Percentiles rank a stretch among this genome's conserved stretches.
Evolutionary conservation across 2,797 vertebrate species (phyloP).

Genomic region (Sylvilagus floridanus): DNA sequence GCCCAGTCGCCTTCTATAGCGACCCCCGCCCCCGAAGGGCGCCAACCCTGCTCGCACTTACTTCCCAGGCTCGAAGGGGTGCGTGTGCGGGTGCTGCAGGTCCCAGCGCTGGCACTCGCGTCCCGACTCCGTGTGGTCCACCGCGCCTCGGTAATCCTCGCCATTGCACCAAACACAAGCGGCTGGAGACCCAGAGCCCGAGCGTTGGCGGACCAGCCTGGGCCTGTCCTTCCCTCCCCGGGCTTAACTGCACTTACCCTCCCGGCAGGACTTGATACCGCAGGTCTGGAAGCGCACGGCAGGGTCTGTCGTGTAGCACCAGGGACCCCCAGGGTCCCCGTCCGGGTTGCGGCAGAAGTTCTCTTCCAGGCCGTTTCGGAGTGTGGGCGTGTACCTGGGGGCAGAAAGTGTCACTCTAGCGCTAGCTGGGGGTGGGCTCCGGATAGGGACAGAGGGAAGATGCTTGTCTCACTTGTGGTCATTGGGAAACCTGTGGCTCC

Average conservation of each 20-base stretch:
- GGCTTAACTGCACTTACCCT: conserved; percentile 89
- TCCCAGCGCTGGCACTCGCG: conserved; percentile 98
- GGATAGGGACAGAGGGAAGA: background rate
- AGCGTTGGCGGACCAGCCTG: background rate
- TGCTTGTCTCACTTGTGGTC: conserved; percentile 93
- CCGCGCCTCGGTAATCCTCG: conserved; percentile 94
- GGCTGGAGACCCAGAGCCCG: conserved; percentile 84
- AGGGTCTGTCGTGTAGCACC: conserved; percentile 96
- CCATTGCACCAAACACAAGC: conserved; percentile 95
- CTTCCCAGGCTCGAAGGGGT: conserved; percentile 96
- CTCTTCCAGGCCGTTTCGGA: conserved; percentile 93
- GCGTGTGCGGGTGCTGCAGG: conserved; percentile 95
- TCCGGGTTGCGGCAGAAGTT: conserved; percentile 98
- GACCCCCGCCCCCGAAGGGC: fast-evolving
- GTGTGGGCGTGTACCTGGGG: conserved; percentile 92
- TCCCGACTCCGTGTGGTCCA: conserved; percentile 93
- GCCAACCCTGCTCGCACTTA: conserved; percentile 78
- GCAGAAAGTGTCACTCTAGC: background rate
- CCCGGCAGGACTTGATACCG: conserved; percentile 94
- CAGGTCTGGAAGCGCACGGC: conserved; percentile 93
- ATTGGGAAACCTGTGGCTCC: conserved; percentile 95
- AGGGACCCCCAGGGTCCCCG: conserved; percentile 92
- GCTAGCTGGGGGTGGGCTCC: background rate
- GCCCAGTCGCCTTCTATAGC: background rate
- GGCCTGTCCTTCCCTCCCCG: background rate